Evolutionary conservation across 2,113 vertebrate species (phyloP), one percentile per base, ranked within the genome.

Genomic region (Heterochromis multidens): DNA sequence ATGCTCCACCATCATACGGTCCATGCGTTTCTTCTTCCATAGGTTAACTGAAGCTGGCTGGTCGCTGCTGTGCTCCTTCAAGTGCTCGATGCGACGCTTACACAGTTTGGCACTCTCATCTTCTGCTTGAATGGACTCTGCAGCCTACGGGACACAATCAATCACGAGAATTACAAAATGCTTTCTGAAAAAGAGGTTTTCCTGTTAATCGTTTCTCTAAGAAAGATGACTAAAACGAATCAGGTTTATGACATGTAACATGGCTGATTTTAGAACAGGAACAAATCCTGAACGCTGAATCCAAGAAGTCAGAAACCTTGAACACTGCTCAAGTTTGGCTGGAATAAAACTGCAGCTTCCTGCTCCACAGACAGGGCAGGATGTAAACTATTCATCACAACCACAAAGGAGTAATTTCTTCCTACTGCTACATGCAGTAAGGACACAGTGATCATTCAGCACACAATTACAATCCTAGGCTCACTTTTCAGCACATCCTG

Each of bases 1-100:
- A 58, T 99, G 99, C 46, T 99, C 99, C 93, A 97, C 98, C 98
- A 99, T 99, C 99, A 99, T 99, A 23, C 99, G 98, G 89, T 99
- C 99, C 98, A 99, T 99, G 63, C 99, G 97, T 17, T 99, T 98
- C 94, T 98, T 97, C 96, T 99, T 99, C 99, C 99, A 99, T 94
- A 99, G 95, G 88, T 97, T 97, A 52, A 97, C 97, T 0, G 97
- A 98, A 1, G 98, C 97, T 0, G 97, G 97, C 91, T 99, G 98
- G 95, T 98, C 98, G 4, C 98, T 99, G 94, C 98, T 99, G 87
- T 99, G 99, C 79, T 99, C 99, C 86, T 99, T 99, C 85, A 99
- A 95, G 65, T 99, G 98, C 17, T 99, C 99, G 3, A 99, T 99
- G 89, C 99, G 96, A 14, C 99, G 97, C 85, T 99, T 99, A 81